Conservation (phyloP, 2,113 vertebrate genomes). For the Vicugna pacos region DNA sequence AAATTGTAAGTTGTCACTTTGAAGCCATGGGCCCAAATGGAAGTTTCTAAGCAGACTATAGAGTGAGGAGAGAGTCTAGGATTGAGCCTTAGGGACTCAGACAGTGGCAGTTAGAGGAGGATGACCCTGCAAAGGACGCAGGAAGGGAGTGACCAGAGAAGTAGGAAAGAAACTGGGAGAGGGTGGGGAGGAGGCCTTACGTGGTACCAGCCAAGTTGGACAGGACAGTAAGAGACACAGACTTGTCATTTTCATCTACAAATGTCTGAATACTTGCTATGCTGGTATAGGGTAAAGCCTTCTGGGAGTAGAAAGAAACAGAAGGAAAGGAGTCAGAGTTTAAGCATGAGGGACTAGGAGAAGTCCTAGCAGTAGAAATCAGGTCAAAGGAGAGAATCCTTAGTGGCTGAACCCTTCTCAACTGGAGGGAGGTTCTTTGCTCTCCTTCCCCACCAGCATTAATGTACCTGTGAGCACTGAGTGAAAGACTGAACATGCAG, state of each 20-base stretch:
- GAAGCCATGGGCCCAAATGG: neutral
- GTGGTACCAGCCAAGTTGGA: neutral
- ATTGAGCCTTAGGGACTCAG: neutral
- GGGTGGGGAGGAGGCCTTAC: neutral
- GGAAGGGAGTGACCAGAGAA: neutral
- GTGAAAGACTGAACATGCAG: neutral
- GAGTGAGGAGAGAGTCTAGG: neutral
- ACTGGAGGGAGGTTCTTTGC: neutral
- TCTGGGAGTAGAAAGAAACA: conserved; percentile 18
- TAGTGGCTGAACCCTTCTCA: neutral
- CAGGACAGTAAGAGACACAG: neutral
- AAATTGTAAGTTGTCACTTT: neutral
- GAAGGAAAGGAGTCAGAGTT: neutral
- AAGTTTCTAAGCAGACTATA: neutral
- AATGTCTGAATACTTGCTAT: neutral
- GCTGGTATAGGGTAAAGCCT: neutral
- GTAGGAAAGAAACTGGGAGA: neutral
- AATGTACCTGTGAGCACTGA: neutral
- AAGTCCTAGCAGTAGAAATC: neutral
- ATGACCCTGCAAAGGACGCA: neutral
- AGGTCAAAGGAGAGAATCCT: neutral
- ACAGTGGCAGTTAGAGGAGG: neutral
- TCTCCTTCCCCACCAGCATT: neutral
- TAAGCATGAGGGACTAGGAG: neutral
- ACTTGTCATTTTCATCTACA: neutral